These are phyloP conservation scores for Pteromalus puparum DNA, from an alignment of 1,140 invertebrate species.

Conservation along the genomic window DNA sequence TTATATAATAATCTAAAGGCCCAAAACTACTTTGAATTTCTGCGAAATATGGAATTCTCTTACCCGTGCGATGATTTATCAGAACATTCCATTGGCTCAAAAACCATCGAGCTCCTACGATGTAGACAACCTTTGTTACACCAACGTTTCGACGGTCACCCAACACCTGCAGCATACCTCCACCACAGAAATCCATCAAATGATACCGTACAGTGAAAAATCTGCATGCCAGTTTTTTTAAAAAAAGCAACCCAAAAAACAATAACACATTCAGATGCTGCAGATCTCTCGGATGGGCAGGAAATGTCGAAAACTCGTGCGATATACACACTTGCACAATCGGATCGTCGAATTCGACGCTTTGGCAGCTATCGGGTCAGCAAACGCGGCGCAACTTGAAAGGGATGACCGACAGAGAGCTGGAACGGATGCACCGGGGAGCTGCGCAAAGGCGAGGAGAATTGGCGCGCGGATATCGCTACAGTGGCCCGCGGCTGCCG, in stretches of 20 bases:
- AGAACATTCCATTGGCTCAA: background rate
- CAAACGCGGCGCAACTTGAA: background rate
- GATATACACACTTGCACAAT: background rate
- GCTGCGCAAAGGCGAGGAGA: constrained; percentile 14
- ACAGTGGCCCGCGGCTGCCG: constrained; percentile 64
- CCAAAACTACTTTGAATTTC: constrained; percentile 7
- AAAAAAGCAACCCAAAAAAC: too few relatives aligned
- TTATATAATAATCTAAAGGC: background rate
- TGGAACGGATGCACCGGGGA: background rate
- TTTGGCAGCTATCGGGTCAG: background rate
- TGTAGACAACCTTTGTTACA: background rate
- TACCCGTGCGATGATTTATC: too few relatives aligned
- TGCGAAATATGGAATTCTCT: too few relatives aligned
- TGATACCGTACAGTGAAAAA: too few relatives aligned
- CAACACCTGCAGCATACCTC: background rate
- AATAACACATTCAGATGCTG: too few relatives aligned
- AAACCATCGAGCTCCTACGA: background rate
- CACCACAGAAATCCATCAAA: too few relatives aligned
- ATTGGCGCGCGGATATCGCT: background rate
- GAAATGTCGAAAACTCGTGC: background rate
- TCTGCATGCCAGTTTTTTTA: too few relatives aligned
- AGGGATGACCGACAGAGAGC: background rate
- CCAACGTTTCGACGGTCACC: background rate
- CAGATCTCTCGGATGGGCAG: background rate
- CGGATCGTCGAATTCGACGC: background rate